Conservation (phyloP, 2,797 vertebrate species). For the Coregonus suidteri region DNA sequence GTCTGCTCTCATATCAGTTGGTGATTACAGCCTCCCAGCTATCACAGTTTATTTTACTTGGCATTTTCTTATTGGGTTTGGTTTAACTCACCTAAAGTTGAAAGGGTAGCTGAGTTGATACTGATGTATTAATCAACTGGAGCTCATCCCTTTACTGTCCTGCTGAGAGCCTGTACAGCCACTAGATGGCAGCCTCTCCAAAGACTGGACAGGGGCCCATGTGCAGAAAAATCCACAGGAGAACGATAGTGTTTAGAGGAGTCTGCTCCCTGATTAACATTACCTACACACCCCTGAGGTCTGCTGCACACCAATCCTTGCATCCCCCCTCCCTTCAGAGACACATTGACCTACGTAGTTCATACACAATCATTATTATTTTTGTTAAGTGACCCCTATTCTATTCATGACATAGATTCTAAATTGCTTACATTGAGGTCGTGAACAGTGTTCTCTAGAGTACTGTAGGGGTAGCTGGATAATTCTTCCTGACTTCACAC, state of each 20-base stretch:
- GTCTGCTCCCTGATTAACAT: neutral
- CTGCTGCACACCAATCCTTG: neutral
- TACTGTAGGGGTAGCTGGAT: neutral
- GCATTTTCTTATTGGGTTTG: too few relatives aligned
- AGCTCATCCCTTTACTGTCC: neutral
- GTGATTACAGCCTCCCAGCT: neutral
- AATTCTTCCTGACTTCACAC: neutral
- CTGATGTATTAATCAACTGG: neutral
- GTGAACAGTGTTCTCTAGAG: neutral
- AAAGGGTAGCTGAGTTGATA: neutral
- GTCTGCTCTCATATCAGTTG: neutral
- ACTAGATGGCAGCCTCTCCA: conserved; percentile 11
- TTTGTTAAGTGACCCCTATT: neutral
- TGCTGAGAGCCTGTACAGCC: neutral
- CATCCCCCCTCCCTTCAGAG: too few relatives aligned
- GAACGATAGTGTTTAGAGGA: neutral
- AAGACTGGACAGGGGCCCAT: neutral
- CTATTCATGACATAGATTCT: too few relatives aligned
- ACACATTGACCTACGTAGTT: neutral
- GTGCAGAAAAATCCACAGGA: neutral
- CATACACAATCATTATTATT: too few relatives aligned
- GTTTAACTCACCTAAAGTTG: neutral
- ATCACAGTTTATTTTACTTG: neutral
- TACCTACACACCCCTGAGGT: neutral
- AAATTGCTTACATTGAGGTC: too few relatives aligned